Evolutionary conservation across 1,140 invertebrate genomes (phyloP).

Genomic region (Chrysomallon squamiferum): DNA sequence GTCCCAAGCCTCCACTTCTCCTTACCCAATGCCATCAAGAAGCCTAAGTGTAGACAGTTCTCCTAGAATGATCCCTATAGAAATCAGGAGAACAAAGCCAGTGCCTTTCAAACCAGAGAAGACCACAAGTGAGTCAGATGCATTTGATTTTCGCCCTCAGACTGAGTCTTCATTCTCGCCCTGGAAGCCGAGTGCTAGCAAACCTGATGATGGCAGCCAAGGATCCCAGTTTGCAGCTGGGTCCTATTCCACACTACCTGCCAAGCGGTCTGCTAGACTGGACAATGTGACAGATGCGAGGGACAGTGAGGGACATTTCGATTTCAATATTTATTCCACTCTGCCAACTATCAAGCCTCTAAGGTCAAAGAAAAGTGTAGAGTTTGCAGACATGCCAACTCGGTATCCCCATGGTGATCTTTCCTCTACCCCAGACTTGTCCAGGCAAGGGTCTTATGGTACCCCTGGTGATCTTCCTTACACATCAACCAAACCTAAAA

Average conservation of each 20-base stretch:
- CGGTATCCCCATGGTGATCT: too few relatives aligned
- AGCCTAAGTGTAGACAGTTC: constrained; percentile 23
- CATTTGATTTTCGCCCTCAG: neutral
- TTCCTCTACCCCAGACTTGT: too few relatives aligned
- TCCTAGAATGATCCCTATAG: constrained; percentile 30
- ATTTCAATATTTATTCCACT: constrained; percentile 33
- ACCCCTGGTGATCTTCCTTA: too few relatives aligned
- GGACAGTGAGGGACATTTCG: constrained; percentile 23
- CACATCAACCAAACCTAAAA: too few relatives aligned
- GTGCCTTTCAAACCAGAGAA: constrained; percentile 1
- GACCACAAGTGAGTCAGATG: constrained; percentile 11
- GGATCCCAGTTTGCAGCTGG: constrained; percentile 31
- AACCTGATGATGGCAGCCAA: too few relatives aligned
- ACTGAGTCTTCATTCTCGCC: constrained; percentile 29
- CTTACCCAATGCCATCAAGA: constrained; percentile 4
- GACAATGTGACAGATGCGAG: constrained; percentile 4
- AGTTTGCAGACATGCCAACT: neutral
- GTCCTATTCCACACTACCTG: constrained; percentile 41
- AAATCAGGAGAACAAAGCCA: constrained; percentile 23
- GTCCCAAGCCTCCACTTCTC: neutral
- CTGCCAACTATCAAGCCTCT: constrained; percentile 48
- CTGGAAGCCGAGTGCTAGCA: constrained; percentile 17
- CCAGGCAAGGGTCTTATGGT: too few relatives aligned
- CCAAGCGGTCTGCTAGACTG: constrained; percentile 19
- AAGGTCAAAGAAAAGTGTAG: constrained; percentile 21